Base-by-base conservation (phyloP, 2,113 vertebrate genomes). In the Sinosuthora webbiana region DNA sequence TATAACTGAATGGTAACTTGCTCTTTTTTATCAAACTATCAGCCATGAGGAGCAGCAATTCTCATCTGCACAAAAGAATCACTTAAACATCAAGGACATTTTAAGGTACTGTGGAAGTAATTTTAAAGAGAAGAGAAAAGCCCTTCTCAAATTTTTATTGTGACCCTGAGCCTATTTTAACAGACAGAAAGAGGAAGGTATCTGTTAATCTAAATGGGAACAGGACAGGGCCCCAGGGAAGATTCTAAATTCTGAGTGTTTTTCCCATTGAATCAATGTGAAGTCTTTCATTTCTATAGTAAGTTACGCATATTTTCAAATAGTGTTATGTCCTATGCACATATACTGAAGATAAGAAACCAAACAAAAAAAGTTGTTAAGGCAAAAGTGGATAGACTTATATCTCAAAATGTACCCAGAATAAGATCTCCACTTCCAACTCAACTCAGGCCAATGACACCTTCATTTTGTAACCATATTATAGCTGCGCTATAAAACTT, bases 131-230 rank as follows among this genome's bases (percentile, higher is more conserved):
- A 76, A 82, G 11, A 18, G 81, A 81, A 78, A 82, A 73, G 2
- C 17, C 15, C 57, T 64, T 76, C 37, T 62, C 37, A 77, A 62
- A 88, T 80, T 79, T 79, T 44, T 56, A 65, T 30, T 42, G 23
- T 88, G 82, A 77, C 79, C 75, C 88, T 47, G 53, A 96, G 67
- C 25, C 49, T 95, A 83, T 63, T 93, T 95, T 88, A 95, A 80
- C 42, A 86, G 68, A 8, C 41, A 93, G 68, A 35, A 85, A 83
- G 10, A 68, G 23, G 42, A 86, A 86, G 33, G 73, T 37, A 69
- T 35, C 31, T 35, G 0, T 39, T 78, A 84, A 17, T 76, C 53
- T 94, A 84, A 94, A 81, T 44, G 57, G 28, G 90, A 93, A 84
- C 71, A 94, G 87, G 90, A 89, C 92, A 94, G 64, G 47, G 78